Percentiles rank a stretch among this genome's conserved stretches.
Conservation (phyloP, 2,797 vertebrate genomes). For the Podarcis lilfordi region DNA sequence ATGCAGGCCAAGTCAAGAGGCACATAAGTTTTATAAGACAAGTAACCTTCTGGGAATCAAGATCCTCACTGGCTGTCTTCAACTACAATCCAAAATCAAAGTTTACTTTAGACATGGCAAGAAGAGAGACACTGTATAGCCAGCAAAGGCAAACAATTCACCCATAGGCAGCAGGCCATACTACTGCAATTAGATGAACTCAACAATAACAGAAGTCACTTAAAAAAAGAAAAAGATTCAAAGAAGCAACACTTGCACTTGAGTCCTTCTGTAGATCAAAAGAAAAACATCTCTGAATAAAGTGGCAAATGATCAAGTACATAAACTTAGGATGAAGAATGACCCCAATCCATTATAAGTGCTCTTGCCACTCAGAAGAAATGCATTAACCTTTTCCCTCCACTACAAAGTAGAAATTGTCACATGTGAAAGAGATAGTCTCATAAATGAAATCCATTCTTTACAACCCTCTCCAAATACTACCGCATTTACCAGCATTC, state of each 20-base stretch:
- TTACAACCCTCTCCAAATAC: constrained; percentile 8
- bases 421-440: not conserved
- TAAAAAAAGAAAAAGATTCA: too few species aligned
- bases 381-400: constrained; percentile 18
- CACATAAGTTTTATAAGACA: constrained; percentile 74
- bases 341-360: constrained; percentile 3
- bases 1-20: constrained; percentile 75
- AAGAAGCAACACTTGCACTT: not conserved
- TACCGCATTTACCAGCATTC: not conserved
- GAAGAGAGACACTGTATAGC: not conserved
- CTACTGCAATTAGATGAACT: not conserved
- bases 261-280: not conserved
- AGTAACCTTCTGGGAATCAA: constrained; percentile 64
- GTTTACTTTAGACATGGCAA: not conserved
- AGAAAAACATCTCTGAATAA: constrained; percentile 11
- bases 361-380: not conserved
- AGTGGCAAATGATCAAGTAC: not conserved
- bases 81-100: constrained; percentile 9
- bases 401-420: not conserved
- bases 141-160: fast-evolving
- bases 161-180: not conserved
- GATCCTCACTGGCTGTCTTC: constrained; percentile 52
- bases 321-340: constrained; percentile 26
- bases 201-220: not conserved
- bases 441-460: constrained; percentile 23